Evolutionary conservation across 2,888 invertebrate genomes (phyloP).

Genomic region (Mayetiola destructor): DNA sequence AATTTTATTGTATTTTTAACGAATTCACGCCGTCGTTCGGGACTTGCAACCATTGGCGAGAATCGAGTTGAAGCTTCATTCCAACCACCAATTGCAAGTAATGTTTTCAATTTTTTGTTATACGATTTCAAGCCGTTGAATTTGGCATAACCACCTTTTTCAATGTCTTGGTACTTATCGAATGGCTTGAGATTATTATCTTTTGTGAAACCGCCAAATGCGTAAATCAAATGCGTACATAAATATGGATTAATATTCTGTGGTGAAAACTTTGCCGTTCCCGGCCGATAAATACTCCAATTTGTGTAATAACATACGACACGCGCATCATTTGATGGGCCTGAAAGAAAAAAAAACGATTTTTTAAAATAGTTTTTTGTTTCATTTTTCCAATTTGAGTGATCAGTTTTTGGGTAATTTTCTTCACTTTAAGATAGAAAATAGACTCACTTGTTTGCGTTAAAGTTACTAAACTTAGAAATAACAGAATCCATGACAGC

Average conservation of each 20-base stretch:
- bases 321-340: slow-evolving; percentile 38
- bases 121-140: slow-evolving; percentile 86
- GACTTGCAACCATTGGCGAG: slow-evolving; percentile 73
- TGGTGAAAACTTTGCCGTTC: slow-evolving; percentile 79
- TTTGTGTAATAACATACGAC: slow-evolving; percentile 88
- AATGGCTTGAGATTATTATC: slow-evolving; percentile 83
- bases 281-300: slow-evolving; percentile 85
- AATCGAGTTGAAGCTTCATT: slow-evolving; percentile 80
- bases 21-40: slow-evolving; percentile 62
- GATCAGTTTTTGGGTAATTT: not conserved
- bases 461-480: not conserved
- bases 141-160: slow-evolving; percentile 90
- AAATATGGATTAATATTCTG: slow-evolving; percentile 90
- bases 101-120: slow-evolving; percentile 78
- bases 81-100: slow-evolving; percentile 87
- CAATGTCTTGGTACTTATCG: slow-evolving; percentile 90
- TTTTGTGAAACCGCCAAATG: slow-evolving; percentile 83
- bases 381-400: not conserved
- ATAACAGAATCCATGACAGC: slow-evolving; percentile 14
- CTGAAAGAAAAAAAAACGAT: slow-evolving; percentile 20
- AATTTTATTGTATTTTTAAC: slow-evolving; percentile 74
- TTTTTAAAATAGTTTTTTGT: not conserved
- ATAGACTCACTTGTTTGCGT: slow-evolving; percentile 15
- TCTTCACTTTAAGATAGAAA: no score
- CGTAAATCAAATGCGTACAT: slow-evolving; percentile 85